A percentile compares a stretch with the other conserved stretches of the same genome.
Evolutionary conservation across 2,113 vertebrate species (phyloP).

Genomic region (Isichthys henryi): DNA sequence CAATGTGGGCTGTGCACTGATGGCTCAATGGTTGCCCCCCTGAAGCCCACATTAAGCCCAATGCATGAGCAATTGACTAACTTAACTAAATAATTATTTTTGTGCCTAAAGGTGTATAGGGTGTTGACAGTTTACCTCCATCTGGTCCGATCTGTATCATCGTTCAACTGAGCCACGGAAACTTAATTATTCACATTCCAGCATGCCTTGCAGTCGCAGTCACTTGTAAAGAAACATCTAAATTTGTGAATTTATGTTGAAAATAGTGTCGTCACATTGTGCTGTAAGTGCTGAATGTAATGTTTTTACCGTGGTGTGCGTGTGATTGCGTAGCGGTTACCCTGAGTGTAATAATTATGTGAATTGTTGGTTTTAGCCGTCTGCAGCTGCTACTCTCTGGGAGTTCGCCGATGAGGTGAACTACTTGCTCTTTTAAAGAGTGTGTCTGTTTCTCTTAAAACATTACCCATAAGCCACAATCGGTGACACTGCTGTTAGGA

Average conservation of each 20-base stretch:
- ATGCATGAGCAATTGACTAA: background rate
- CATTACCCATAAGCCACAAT: too few relatives aligned
- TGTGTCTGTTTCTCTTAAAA: too few relatives aligned
- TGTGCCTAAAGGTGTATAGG: too few relatives aligned
- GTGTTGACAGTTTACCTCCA: too few relatives aligned
- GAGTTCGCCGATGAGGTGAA: background rate
- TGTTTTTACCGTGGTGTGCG: background rate
- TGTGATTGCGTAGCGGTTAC: background rate
- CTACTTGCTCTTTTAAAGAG: background rate
- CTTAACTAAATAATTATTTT: too few relatives aligned
- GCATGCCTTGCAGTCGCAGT: background rate
- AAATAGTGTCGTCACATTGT: background rate
- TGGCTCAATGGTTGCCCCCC: background rate
- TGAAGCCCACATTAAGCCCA: background rate
- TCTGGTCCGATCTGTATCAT: too few relatives aligned
- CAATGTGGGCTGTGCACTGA: background rate
- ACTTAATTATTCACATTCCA: background rate
- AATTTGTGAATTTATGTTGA: background rate
- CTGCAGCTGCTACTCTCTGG: background rate
- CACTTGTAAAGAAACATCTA: background rate
- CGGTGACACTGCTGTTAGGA: too few relatives aligned
- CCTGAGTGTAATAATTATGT: background rate
- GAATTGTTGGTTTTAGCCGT: background rate
- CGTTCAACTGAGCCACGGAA: background rate
- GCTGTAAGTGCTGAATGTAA: background rate